phyloP scores from a whole-genome alignment of 2,113 vertebrate genomes.

The Zosterops hypoxanthus region DNA sequence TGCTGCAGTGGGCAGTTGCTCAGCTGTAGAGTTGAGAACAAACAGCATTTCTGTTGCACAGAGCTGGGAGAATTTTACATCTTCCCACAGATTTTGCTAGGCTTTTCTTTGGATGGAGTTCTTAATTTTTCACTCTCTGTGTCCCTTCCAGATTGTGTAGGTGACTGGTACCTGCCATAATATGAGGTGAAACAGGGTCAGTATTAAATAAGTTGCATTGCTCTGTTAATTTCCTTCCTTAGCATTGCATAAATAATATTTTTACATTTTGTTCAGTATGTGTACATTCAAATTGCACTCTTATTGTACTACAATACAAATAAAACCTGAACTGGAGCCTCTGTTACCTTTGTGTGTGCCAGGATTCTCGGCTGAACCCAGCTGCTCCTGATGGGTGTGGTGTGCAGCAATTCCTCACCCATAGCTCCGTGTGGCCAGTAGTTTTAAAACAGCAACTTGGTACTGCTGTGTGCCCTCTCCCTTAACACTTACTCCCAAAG shows the following conservation, averaged over 20 bases:
- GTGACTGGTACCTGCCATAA: conserved; percentile 55
- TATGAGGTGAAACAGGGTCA: conserved; percentile 66
- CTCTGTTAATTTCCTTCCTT: conserved; percentile 66
- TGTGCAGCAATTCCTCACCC: background rate
- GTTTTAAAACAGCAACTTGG: background rate
- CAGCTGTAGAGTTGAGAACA: conserved; percentile 26
- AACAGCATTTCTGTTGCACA: conserved; percentile 27
- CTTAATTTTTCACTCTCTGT: conserved; percentile 11
- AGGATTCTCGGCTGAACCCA: background rate
- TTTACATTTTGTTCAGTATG: conserved; percentile 75
- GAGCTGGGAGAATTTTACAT: conserved; percentile 14
- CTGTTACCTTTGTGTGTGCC: conserved; percentile 51
- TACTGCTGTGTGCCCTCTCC: background rate
- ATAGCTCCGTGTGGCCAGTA: background rate
- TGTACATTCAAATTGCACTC: conserved; percentile 75
- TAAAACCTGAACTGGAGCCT: conserved; percentile 72
- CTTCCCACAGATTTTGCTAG: conserved; percentile 19
- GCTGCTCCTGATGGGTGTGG: background rate
- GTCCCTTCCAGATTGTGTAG: conserved; percentile 1
- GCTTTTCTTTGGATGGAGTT: conserved; percentile 33
- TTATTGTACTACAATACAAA: conserved; percentile 74
- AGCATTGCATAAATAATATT: conserved; percentile 66
- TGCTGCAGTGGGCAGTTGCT: conserved; percentile 9
- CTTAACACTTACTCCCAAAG: background rate
- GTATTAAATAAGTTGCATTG: conserved; percentile 53